Conservation (phyloP, 1,140 invertebrate genomes). For the Diachasma alloeum region DNA sequence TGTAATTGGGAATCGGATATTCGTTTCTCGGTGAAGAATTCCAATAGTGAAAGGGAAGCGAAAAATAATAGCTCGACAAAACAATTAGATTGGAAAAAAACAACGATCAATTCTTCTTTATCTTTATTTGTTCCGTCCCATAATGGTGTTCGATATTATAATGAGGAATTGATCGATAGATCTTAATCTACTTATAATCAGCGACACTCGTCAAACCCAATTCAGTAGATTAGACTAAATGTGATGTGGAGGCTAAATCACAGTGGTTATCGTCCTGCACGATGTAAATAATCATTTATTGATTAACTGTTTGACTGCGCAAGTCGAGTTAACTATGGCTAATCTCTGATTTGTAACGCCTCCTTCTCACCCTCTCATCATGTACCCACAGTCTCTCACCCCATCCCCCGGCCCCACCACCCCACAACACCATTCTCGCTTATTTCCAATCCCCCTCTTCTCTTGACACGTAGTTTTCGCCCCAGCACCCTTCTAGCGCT, state of each 20-base stretch:
- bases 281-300: conserved; percentile 65
- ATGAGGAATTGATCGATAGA: background rate
- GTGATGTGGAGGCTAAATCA: background rate
- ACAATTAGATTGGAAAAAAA: background rate
- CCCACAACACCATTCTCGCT: conserved; percentile 18
- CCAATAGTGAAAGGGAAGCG: background rate
- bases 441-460: background rate
- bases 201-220: background rate
- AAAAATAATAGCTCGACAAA: background rate
- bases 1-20: conserved; percentile 36
- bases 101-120: background rate
- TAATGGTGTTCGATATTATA: background rate
- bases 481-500: conserved; percentile 59
- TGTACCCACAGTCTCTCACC: conserved; percentile 12
- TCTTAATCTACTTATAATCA: background rate
- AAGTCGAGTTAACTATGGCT: conserved; percentile 66
- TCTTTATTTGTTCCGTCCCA: background rate
- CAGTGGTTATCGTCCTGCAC: conserved; percentile 18
- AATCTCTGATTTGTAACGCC: conserved; percentile 66
- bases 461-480: conserved; percentile 56
- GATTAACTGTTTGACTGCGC: conserved; percentile 66
- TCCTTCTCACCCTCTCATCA: conserved; percentile 38
- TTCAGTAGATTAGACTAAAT: background rate
- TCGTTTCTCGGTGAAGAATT: conserved; percentile 25
- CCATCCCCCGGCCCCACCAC: conserved; percentile 31